A percentile compares a stretch with the other conserved stretches of the same genome.
Evolutionary conservation across 1,140 invertebrate species (phyloP).

Genomic region (Odontomachus brunneus): DNA sequence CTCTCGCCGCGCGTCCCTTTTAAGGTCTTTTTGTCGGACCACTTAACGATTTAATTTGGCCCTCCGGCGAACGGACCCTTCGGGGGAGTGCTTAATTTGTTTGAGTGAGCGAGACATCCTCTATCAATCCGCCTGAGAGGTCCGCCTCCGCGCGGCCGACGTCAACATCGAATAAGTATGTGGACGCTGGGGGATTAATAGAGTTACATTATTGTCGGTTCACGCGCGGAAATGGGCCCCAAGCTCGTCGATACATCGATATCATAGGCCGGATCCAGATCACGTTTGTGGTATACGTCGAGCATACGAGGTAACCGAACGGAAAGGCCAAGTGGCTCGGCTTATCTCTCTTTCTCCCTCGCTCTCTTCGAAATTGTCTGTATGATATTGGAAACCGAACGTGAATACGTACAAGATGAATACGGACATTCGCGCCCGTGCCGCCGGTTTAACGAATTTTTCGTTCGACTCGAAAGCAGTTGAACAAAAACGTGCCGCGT

Average conservation of each 20-base stretch:
- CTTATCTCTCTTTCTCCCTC: neutral
- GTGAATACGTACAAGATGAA: too few relatives aligned
- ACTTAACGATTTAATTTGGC: slow-evolving; percentile 33
- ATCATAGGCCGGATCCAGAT: slow-evolving; percentile 52
- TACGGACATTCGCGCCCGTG: too few relatives aligned
- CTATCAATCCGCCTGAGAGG: slow-evolving; percentile 39
- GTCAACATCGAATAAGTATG: slow-evolving; percentile 38
- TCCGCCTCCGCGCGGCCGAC: neutral
- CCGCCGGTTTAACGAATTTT: too few relatives aligned
- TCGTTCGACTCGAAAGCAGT: too few relatives aligned
- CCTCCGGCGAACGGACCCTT: neutral
- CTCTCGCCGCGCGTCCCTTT: slow-evolving; percentile 15
- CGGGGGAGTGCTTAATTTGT: slow-evolving; percentile 13
- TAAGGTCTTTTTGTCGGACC: slow-evolving; percentile 3
- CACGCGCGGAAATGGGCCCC: slow-evolving; percentile 4
- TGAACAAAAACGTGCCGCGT: too few relatives aligned
- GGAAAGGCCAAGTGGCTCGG: neutral
- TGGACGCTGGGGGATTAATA: slow-evolving; percentile 26
- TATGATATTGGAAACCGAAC: too few relatives aligned
- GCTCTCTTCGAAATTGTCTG: too few relatives aligned
- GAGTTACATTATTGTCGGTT: neutral
- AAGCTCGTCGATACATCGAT: slow-evolving; percentile 38
- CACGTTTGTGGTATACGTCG: slow-evolving; percentile 20
- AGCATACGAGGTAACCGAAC: slow-evolving; percentile 25
- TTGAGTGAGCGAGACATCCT: slow-evolving; percentile 47